phyloP scores from a whole-genome alignment of 2,113 vertebrate species.

The Paradoxurus hermaphroditus region DNA sequence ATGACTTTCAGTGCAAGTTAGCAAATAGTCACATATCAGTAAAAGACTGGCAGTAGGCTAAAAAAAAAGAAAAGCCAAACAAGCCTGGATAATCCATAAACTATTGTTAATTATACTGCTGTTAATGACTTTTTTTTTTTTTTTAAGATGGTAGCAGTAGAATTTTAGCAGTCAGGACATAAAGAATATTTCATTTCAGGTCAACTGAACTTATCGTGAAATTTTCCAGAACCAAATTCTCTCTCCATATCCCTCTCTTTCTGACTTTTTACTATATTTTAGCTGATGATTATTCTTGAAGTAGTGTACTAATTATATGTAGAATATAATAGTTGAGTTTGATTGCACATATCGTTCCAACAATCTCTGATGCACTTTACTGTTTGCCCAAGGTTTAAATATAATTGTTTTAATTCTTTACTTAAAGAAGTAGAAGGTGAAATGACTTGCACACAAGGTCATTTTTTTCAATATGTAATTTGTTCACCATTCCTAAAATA shows the following conservation, averaged over 20 bases:
- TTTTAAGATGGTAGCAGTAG: not conserved
- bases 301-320: not conserved
- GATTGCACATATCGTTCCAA: not conserved
- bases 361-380: not conserved
- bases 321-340: slow-evolving; percentile 19
- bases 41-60: not conserved
- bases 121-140: not conserved
- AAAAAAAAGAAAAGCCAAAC: not conserved
- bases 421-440: not conserved
- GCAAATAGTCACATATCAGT: not conserved
- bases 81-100: not conserved
- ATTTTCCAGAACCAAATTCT: not conserved
- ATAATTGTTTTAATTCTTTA: slow-evolving; percentile 18
- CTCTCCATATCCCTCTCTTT: not conserved
- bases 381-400: not conserved
- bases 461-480: not conserved
- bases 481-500: not conserved
- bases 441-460: slow-evolving; percentile 6
- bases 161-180: not conserved
- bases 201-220: not conserved
- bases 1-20: not conserved
- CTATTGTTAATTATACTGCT: not conserved
- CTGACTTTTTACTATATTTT: not conserved
- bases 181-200: not conserved
- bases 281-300: not conserved